Conservation (phyloP, 2,797 vertebrate genomes). For the Leptodactylus fallax region DNA sequence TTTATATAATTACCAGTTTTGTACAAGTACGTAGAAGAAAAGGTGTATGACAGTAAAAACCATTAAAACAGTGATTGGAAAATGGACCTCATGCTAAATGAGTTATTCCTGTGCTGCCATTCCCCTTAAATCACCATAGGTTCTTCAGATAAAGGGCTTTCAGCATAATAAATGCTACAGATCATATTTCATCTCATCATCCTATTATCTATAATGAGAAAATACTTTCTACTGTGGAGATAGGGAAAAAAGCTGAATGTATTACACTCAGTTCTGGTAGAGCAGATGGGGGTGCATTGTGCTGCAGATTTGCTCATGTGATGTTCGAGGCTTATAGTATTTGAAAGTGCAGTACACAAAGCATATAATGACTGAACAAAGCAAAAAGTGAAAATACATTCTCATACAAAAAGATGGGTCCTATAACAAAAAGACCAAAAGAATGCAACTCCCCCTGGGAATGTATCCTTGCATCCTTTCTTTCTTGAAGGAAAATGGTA, state of each 20-base stretch:
- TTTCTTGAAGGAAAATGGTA: no score
- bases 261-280: constrained; percentile 64
- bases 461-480: no score
- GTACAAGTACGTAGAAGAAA: constrained; percentile 66
- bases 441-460: no score
- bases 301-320: neutral
- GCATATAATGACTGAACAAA: no score
- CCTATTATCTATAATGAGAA: constrained; percentile 78
- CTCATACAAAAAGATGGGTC: no score
- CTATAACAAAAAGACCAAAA: no score
- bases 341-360: neutral
- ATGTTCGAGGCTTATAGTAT: neutral
- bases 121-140: constrained; percentile 76
- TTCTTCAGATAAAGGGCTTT: constrained; percentile 75
- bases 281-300: neutral
- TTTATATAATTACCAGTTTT: constrained; percentile 70
- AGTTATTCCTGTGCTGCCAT: constrained; percentile 76
- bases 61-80: constrained; percentile 71
- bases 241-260: constrained; percentile 68
- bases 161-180: constrained; percentile 73
- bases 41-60: constrained; percentile 71
- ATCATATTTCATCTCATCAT: constrained; percentile 79
- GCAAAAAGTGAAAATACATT: no score
- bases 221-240: constrained; percentile 76
- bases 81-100: constrained; percentile 75